Conservation (phyloP, 2,113 vertebrate species). For the Clupea harengus region DNA sequence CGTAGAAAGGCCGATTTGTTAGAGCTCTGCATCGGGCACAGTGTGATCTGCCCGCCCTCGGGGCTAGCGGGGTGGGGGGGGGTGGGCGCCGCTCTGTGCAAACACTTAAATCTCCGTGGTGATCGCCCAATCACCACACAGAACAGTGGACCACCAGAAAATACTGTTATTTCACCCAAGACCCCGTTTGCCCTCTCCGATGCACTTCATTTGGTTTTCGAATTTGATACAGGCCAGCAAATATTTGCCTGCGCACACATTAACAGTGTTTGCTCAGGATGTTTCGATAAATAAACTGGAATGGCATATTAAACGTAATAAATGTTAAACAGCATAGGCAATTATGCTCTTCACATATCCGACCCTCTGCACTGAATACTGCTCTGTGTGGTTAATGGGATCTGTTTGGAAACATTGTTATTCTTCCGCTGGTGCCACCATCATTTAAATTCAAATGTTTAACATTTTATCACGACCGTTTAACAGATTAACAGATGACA, state of each 20-base stretch:
- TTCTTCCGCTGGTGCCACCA: slow-evolving; percentile 63
- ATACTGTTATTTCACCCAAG: slow-evolving; percentile 64
- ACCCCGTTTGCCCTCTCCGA: slow-evolving; percentile 71
- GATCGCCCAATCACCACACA: slow-evolving; percentile 63
- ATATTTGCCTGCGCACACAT: slow-evolving; percentile 70
- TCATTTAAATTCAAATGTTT: slow-evolving; percentile 51
- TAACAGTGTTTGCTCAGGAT: slow-evolving; percentile 66
- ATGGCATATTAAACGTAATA: slow-evolving; percentile 69
- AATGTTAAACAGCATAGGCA: slow-evolving; percentile 71
- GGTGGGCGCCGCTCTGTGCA: slow-evolving; percentile 61
- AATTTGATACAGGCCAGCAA: slow-evolving; percentile 72
- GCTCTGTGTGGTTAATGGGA: slow-evolving; percentile 56
- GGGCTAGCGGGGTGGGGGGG: slow-evolving; percentile 4
- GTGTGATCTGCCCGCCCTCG: slow-evolving; percentile 62
- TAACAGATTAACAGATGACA: slow-evolving; percentile 34
- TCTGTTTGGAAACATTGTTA: slow-evolving; percentile 68
- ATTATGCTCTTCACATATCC: slow-evolving; percentile 70
- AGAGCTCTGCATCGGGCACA: slow-evolving; percentile 69
- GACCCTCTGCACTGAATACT: slow-evolving; percentile 60
- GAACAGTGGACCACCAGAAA: slow-evolving; percentile 56
- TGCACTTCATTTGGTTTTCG: slow-evolving; percentile 67
- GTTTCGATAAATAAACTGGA: slow-evolving; percentile 71
- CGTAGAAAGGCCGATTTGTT: slow-evolving; percentile 68
- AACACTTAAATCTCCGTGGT: slow-evolving; percentile 61
- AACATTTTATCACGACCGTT: slow-evolving; percentile 60